Evolutionary conservation across 2,113 vertebrate species (phyloP), one percentile per base, ranked within the genome.

Genomic region (Chascanopsetta lugubris): DNA sequence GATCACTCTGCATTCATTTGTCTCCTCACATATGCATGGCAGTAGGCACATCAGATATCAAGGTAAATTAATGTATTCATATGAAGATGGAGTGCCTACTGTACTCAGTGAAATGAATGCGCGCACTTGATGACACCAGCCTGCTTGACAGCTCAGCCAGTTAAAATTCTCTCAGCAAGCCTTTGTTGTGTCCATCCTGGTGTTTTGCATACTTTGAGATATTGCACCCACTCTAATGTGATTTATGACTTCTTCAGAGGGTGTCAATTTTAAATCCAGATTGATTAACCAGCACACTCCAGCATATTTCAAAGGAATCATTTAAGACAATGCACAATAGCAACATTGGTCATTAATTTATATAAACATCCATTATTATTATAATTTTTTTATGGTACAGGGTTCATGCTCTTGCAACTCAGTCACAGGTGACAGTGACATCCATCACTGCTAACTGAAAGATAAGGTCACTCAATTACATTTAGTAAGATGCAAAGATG

Each of bases 61-160:
- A 73, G 77, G 80, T 73, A 79, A 87, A 89, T 88, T 87, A 85
- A 89, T 91, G 72, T 88, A 88, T 90, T 92, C 81, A 87, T 69
- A 87, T 83, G 82, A 90, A 89, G 85, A 91, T 79, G 58, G 77
- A 89, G 85, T 74, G 68, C 48, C 57, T 57, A 79, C 63, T 72
- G 88, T 70, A 77, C 72, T 67, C 55, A n/a, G 48, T 70, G 60
- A 83, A 89, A 88, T 83, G 58, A 88, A 84, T 70, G 84, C 80
- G 46, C 53, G 68, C 74, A 59, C 56, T 61, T 55, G 30, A 8
- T 59, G 63, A 61, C 70, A 74, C 57, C 42, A 24, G 69, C 71
- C 49, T 40, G 45, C 57, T 32, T 17, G 10, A 75, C 55, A 49
- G 69, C 54, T n/a, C 58, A 8, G 38, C 17, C 74, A 69, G 68